These are phyloP conservation scores for Whitmania pigra DNA, from an alignment of 1,140 invertebrate species.

Conservation along the genomic window DNA sequence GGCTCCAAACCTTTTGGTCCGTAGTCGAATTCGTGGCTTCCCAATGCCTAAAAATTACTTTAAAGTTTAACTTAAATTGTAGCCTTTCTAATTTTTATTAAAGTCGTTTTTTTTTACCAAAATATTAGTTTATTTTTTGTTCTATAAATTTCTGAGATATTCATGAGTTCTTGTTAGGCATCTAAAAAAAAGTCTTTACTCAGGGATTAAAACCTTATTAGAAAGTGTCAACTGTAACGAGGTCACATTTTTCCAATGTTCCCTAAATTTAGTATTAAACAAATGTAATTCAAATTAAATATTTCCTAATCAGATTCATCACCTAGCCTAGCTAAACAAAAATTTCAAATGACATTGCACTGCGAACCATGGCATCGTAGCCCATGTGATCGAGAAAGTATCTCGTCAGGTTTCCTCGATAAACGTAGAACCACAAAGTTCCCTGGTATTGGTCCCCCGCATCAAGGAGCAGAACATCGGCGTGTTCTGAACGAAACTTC, in stretches of 20 bases:
- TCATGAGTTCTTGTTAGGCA: no score
- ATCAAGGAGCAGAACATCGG: background rate
- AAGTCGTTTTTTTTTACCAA: background rate
- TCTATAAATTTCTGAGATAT: no score
- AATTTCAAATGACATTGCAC: no score
- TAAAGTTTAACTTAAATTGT: background rate
- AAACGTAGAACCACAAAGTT: conserved; percentile 43
- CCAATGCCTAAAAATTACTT: conserved; percentile 54
- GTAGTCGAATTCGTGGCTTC: conserved; percentile 87
- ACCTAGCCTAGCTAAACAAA: no score
- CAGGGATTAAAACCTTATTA: no score
- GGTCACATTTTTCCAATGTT: no score
- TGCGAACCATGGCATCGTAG: background rate
- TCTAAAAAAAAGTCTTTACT: no score
- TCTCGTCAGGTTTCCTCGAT: background rate
- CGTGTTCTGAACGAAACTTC: background rate
- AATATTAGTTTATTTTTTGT: background rate
- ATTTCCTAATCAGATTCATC: no score
- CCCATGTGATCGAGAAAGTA: background rate
- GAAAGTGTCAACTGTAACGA: no score
- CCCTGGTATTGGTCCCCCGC: conserved; percentile 33
- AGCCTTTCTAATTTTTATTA: background rate
- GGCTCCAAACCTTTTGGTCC: conserved; percentile 59
- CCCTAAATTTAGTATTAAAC: no score
- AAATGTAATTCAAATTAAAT: no score